Base-by-base conservation (phyloP, 2,113 vertebrate species). In the Blennius ocellaris region DNA sequence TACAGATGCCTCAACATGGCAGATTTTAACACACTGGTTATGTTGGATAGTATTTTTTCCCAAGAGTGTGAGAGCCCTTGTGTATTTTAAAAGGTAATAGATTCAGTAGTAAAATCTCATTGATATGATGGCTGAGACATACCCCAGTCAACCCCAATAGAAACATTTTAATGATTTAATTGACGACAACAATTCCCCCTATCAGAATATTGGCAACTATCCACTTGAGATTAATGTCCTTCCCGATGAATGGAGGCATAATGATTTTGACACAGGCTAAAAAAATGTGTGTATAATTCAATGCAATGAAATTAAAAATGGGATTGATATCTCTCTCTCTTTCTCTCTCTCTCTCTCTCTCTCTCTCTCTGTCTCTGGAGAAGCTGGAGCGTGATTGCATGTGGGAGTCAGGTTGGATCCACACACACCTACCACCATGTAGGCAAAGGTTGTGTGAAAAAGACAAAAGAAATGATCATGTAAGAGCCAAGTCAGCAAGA, bases 221-320 rank as follows among this genome's bases (percentile, higher is more conserved):
- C 73, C 59, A 60, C 57, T 75, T 66, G 10, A 59, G 62, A 85
- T 87, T 64, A 51, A 76, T 75, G 58, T 61, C 40, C 7, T 11
- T 37, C 53, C 51, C 72, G 77, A 74, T 76, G 44, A 82, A 72
- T 64, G 12, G 37, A 3, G 12, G 50, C 63, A 12, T 54, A 77
- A 82, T 73, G 63, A 69, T 78, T 86, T 73, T 45, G 51, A 79
- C 74, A 67, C 52, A 78, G 58, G 60, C 50, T 80, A 6, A 47
- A 52, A 79, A 17, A 11, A 81, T 6, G 14, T 48, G 49, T 11
- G 53, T 11, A 68, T 62, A 76, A 83, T 77, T 69, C 15, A 84
- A 61, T 47, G 49, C 1, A 16, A 12, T 69, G 36, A 67, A 85
- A 83, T 81, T 73, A 76, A 83, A 88, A 55, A 10, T 40, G 8